phyloP scores from a whole-genome alignment of 2,888 invertebrate species.

The Cephus sareptanus region DNA sequence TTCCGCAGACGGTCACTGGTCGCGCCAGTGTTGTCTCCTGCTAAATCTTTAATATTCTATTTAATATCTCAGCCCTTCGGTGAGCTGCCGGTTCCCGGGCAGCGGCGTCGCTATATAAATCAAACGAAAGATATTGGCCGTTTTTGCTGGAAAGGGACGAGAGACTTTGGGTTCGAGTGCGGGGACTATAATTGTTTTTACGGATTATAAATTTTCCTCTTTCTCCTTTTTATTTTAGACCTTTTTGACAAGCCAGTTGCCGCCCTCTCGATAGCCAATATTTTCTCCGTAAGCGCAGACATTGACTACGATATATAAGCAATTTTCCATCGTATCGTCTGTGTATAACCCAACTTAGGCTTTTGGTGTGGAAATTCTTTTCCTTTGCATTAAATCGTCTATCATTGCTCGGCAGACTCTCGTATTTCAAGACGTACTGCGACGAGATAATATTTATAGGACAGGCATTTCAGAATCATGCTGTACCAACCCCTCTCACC shows the following conservation, averaged over 20 bases:
- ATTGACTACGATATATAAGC: not conserved
- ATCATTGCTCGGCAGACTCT: constrained; percentile 37
- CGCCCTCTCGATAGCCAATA: not conserved
- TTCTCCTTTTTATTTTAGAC: constrained; percentile 21
- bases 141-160: constrained; percentile 44
- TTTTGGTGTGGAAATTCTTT: not conserved
- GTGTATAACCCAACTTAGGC: not conserved
- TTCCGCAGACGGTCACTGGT: not conserved
- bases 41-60: constrained; percentile 62
- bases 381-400: constrained; percentile 18
- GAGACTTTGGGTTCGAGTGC: constrained; percentile 30
- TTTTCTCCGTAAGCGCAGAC: not conserved
- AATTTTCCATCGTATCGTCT: not conserved
- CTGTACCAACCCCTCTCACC: not conserved
- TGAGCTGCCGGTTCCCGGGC: constrained; percentile 24
- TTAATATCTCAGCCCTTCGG: constrained; percentile 49
- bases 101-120: constrained; percentile 49
- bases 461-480: constrained; percentile 42
- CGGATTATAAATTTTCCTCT: constrained; percentile 61
- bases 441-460: constrained; percentile 51
- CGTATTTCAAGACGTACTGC: constrained; percentile 5
- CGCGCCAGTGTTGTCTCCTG: constrained; percentile 43
- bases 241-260: not conserved
- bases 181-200: constrained; percentile 60
- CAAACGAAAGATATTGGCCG: constrained; percentile 61